Conservation (phyloP, 2,797 vertebrate species). For the Poeciliopsis gracilis region DNA sequence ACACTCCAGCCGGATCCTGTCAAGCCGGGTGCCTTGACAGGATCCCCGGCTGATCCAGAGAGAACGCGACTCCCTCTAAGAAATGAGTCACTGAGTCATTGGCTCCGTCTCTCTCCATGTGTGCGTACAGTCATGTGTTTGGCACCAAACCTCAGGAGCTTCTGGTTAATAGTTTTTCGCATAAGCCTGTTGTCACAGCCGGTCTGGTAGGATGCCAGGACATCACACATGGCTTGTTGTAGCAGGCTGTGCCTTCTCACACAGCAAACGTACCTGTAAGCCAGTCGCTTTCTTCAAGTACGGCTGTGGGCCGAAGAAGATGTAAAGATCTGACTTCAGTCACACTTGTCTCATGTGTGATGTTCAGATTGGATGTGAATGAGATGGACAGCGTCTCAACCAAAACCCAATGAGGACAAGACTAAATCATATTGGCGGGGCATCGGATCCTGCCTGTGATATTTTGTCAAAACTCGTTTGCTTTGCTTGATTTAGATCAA, state of each 20-base stretch:
- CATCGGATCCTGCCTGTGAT: neutral
- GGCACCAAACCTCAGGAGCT: constrained; percentile 45
- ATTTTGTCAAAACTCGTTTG: neutral
- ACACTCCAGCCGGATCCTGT: neutral
- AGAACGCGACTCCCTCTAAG: constrained; percentile 8
- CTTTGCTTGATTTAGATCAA: neutral
- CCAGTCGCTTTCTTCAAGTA: neutral
- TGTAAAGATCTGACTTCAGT: neutral
- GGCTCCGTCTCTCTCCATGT: constrained; percentile 50
- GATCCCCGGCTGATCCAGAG: constrained; percentile 11
- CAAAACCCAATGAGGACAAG: neutral
- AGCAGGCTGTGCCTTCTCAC: constrained; percentile 4
- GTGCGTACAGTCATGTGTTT: constrained; percentile 68
- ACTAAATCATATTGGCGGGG: neutral
- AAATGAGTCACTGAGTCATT: constrained; percentile 53
- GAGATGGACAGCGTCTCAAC: neutral
- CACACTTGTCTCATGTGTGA: neutral
- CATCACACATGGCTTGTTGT: constrained; percentile 18
- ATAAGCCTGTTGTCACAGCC: constrained; percentile 53
- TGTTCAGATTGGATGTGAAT: neutral
- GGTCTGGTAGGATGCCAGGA: constrained; percentile 7
- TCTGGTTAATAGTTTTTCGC: constrained; percentile 59
- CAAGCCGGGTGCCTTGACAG: constrained; percentile 27
- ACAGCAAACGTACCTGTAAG: neutral
- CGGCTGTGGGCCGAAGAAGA: neutral